Evolutionary conservation across 2,113 vertebrate genomes (phyloP).

Genomic region (Apistogramma diplotaenia): DNA sequence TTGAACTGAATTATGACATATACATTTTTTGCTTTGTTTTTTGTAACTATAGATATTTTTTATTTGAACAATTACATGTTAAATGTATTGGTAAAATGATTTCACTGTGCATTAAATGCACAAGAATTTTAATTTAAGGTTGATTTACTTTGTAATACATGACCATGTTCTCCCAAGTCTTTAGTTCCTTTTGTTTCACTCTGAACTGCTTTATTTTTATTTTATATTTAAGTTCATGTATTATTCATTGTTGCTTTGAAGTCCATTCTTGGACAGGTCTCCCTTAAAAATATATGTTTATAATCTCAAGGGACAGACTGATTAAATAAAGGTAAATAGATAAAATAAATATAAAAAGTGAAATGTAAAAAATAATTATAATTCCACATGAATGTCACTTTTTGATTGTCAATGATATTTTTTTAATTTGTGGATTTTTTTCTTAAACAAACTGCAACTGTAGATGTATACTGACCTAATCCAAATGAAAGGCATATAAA

Average conservation of each 20-base stretch:
- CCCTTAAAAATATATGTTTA: not conserved
- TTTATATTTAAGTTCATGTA: not conserved
- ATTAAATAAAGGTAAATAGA: not conserved
- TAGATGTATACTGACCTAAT: not conserved
- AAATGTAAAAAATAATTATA: not conserved
- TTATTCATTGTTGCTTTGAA: not conserved
- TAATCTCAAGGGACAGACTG: not conserved
- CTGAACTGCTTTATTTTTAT: not conserved
- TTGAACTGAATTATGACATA: too few relatives aligned
- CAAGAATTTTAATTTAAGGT: not conserved
- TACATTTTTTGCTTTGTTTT: not conserved
- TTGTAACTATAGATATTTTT: not conserved
- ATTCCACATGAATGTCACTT: not conserved
- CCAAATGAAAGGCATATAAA: not conserved
- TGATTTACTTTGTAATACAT: not conserved
- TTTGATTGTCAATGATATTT: not conserved
- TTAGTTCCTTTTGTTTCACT: not conserved
- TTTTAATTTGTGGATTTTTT: not conserved
- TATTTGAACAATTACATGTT: not conserved
- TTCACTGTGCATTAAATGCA: not conserved
- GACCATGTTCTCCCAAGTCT: fast-evolving
- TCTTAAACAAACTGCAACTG: not conserved
- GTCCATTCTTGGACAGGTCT: not conserved
- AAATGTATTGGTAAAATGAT: not conserved
- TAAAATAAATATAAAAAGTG: not conserved